Base-by-base conservation (phyloP, 2,113 vertebrate species). In the Hemibagrus wyckioides region DNA sequence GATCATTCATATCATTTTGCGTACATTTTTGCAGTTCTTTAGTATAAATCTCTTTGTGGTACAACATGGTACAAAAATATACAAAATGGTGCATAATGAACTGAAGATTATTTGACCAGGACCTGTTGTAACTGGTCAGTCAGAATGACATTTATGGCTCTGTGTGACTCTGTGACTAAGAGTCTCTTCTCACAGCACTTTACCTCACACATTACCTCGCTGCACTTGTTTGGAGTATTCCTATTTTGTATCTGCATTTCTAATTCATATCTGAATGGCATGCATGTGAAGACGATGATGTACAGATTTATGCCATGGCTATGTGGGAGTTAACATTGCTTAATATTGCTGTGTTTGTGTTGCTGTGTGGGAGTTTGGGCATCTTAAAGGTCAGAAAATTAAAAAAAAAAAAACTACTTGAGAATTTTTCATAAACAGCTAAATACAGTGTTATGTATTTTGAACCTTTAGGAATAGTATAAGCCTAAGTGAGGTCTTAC, bases 251-350 rank as follows among this genome's bases (percentile, higher is more conserved):
- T 25, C 10, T 59, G 19, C 11, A 15, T 81, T 41, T 28, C 54
- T 59, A 54, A 63, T 50, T 76, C 41, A 87, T 77, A 54, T 52
- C 41, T 63, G 80, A 83, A 36, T 30, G 67, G 41, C 39, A 44
- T n/a, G 25, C 52, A 48, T 30, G 30, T 19, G 8, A 77, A 44
- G 25, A 41, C 8, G 54, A 61, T 33, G 50, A 54, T 79, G 52
- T 30, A 59, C 14, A 59, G 79, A 75, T 73, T 30, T 82, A 39
- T 82, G 30, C 17, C 50, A 59, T 73, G 65, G 30, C 59, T 41
- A 23, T 13, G n/a, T 67, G 30, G 77, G 77, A 56, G 52, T 80
- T 56, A 80, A 80, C 33, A 54, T 23, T 52, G 76, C 76, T 54
- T 33, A 80, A 56, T 80, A 56, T 80, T 80, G 50, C 30, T 10